phyloP scores from a whole-genome alignment of 1,140 invertebrate genomes.

The Calephelis nemesis region DNA sequence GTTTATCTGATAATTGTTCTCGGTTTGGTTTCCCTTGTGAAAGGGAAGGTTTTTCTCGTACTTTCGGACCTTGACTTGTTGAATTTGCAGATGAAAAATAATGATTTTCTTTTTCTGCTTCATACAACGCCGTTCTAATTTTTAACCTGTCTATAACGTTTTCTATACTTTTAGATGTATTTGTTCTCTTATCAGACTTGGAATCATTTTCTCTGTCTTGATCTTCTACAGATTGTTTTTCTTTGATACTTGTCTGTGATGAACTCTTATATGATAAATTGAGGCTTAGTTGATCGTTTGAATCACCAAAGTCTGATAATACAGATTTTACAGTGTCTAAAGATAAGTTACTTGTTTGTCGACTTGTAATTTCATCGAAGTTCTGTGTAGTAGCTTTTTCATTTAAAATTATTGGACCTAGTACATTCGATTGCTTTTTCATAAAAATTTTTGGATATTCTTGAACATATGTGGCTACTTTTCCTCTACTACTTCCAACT shows the following conservation, averaged over 20 bases:
- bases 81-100: background rate
- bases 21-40: too few species aligned
- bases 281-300: background rate
- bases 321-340: background rate
- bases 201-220: background rate
- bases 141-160: slow-evolving; percentile 11
- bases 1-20: background rate
- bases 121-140: slow-evolving; percentile 1
- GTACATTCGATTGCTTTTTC: slow-evolving; percentile 49
- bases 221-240: background rate
- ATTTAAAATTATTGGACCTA: slow-evolving; percentile 9
- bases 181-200: background rate
- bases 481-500: slow-evolving; percentile 45
- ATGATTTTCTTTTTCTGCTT: background rate
- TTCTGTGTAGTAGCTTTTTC: background rate
- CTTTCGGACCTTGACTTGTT: background rate
- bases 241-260: background rate
- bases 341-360: background rate
- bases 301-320: background rate
- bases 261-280: background rate
- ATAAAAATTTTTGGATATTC: slow-evolving; percentile 68
- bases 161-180: slow-evolving; percentile 16
- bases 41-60: too few species aligned
- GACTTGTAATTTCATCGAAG: background rate
- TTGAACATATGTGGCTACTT: slow-evolving; percentile 51